Conservation (phyloP, 2,888 invertebrate genomes). For the Xestobium rufovillosum region DNA sequence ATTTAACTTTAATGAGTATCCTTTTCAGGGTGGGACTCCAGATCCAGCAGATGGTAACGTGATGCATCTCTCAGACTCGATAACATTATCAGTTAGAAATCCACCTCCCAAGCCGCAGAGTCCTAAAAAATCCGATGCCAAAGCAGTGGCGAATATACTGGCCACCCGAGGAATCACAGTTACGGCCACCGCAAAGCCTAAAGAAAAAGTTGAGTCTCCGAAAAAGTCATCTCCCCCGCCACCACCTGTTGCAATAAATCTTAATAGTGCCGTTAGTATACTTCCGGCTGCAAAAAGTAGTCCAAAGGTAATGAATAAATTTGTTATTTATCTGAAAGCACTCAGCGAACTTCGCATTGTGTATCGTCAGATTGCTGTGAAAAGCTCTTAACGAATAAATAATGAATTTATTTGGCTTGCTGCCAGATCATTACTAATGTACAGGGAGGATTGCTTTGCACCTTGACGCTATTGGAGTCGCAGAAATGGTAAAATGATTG, state of each 20-base stretch:
- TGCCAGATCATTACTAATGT: too few species aligned
- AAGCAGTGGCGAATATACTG: slow-evolving; percentile 67
- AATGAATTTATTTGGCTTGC: too few species aligned
- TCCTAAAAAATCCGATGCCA: slow-evolving; percentile 59
- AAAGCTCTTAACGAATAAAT: too few species aligned
- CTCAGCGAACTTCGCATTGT: too few species aligned
- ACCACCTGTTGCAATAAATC: slow-evolving; percentile 47
- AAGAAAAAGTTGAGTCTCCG: slow-evolving; percentile 29
- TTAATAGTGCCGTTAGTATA: slow-evolving; percentile 54
- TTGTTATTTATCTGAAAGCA: too few species aligned
- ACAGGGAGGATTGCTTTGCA: too few species aligned
- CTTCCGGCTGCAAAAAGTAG: slow-evolving; percentile 44
- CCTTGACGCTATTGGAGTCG: too few species aligned
- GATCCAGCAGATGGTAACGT: slow-evolving; percentile 45
- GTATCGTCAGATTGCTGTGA: too few species aligned
- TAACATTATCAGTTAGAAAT: slow-evolving; percentile 58
- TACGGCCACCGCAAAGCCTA: slow-evolving; percentile 54
- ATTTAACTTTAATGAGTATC: too few species aligned
- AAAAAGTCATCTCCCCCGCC: slow-evolving; percentile 44
- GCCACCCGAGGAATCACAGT: slow-evolving; percentile 73
- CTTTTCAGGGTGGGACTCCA: slow-evolving; percentile 33
- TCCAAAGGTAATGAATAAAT: slow-evolving; percentile 2
- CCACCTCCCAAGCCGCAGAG: slow-evolving; percentile 40
- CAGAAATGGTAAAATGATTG: too few species aligned
- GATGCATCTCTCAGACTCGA: slow-evolving; percentile 65